Evolutionary conservation across 2,888 invertebrate species (phyloP).

Genomic region (Lottia gigantea): DNA sequence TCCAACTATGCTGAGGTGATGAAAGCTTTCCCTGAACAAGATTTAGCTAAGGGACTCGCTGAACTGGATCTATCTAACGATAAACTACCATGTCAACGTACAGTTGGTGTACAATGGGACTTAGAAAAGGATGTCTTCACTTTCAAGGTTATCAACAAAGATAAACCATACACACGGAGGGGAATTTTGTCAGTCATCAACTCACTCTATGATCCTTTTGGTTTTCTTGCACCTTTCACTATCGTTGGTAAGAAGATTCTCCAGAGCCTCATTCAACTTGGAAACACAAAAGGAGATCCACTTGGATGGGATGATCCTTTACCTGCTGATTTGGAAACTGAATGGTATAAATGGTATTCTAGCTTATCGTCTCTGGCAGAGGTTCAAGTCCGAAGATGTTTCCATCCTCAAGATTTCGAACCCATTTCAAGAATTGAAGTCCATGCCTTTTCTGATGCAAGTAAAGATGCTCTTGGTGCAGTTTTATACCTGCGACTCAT

Average conservation of each 20-base stretch:
- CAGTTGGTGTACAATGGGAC: background rate
- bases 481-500: background rate
- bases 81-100: constrained; percentile 7
- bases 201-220: constrained; percentile 11
- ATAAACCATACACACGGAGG: constrained; percentile 10
- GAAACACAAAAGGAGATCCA: background rate
- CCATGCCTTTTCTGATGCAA: background rate
- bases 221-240: constrained; percentile 10
- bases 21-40: background rate
- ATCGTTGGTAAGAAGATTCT: constrained; percentile 4
- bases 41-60: background rate
- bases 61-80: background rate
- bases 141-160: background rate
- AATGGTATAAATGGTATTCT: background rate
- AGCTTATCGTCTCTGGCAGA: background rate
- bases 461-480: constrained; percentile 2
- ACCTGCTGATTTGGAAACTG: background rate
- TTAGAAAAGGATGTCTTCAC: background rate
- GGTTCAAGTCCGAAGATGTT: background rate
- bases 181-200: constrained; percentile 12
- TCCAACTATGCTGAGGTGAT: background rate
- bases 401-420: background rate
- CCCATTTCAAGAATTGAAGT: background rate
- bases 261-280: background rate
- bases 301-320: constrained; percentile 5